Conservation (phyloP, 1,140 invertebrate species). For the Drosophila parvula region DNA sequence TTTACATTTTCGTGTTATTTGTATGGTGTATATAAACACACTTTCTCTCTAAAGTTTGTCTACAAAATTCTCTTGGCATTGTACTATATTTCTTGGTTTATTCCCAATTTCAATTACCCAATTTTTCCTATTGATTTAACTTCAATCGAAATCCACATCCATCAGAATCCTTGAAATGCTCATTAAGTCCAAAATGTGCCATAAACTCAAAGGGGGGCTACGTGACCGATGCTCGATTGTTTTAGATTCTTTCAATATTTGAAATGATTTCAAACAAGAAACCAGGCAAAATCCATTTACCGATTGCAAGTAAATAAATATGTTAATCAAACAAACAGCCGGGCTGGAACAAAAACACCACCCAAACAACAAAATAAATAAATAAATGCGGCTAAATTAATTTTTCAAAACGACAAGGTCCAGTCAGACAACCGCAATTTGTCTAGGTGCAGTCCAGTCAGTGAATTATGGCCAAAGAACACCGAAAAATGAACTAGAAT, state of each 20-base stretch:
- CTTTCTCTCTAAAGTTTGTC: not conserved
- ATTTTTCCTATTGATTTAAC: slow-evolving; percentile 9
- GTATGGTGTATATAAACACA: not conserved
- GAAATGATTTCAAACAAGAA: slow-evolving; percentile 19
- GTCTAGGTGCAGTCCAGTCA: slow-evolving; percentile 49
- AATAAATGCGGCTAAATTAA: slow-evolving; percentile 1
- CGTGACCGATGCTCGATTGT: slow-evolving; percentile 15
- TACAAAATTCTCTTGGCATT: not conserved
- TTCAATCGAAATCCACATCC: slow-evolving; percentile 26
- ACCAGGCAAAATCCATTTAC: not conserved
- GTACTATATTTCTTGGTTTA: not conserved
- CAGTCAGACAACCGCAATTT: slow-evolving; percentile 28
- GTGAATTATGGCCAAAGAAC: slow-evolving; percentile 33
- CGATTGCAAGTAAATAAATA: slow-evolving; percentile 42
- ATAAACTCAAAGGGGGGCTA: slow-evolving; percentile 38
- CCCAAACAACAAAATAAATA: slow-evolving; percentile 18
- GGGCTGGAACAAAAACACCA: slow-evolving; percentile 19
- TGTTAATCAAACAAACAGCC: slow-evolving; percentile 26
- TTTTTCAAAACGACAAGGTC: slow-evolving; percentile 50
- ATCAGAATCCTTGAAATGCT: slow-evolving; percentile 37
- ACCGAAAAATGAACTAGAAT: slow-evolving; percentile 23
- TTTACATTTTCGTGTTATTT: not conserved
- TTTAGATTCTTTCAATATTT: slow-evolving; percentile 33
- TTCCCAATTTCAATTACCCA: slow-evolving; percentile 7
- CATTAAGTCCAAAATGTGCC: slow-evolving; percentile 28